Percentiles rank a stretch among this genome's conserved stretches.
These are phyloP conservation scores for Oryzias celebensis DNA, from an alignment of 2,113 vertebrate species.

Conservation along the genomic window DNA sequence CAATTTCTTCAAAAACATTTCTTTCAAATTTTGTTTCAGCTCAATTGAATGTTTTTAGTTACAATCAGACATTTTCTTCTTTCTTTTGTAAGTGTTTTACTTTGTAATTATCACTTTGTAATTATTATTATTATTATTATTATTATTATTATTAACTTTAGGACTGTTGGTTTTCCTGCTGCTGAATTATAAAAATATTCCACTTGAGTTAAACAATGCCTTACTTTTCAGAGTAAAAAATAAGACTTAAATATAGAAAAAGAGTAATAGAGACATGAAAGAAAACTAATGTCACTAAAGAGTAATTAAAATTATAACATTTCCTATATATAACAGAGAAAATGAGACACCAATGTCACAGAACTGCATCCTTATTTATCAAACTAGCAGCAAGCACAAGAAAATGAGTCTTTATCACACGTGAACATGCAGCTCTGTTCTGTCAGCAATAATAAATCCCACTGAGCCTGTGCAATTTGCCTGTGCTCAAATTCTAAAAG, in stretches of 20 bases:
- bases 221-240: neutral
- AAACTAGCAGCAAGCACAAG: neutral
- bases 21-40: neutral
- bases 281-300: constrained; percentile 1
- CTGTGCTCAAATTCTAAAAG: neutral
- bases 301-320: constrained; percentile 7
- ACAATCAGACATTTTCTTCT: neutral
- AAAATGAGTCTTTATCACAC: constrained; percentile 12
- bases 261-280: neutral
- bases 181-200: neutral
- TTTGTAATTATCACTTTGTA: neutral
- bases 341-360: constrained; percentile 5
- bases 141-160: neutral
- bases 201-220: too few species aligned
- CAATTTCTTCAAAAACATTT: neutral
- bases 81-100: neutral
- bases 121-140: neutral
- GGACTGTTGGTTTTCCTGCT: neutral
- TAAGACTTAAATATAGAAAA: neutral
- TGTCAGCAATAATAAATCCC: constrained; percentile 17
- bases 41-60: too few species aligned
- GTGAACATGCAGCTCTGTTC: constrained; percentile 5
- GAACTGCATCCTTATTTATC: constrained; percentile 8
- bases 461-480: neutral
- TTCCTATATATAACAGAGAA: constrained; percentile 11